Evolutionary conservation across 2,113 vertebrate genomes (phyloP).

Genomic region (Sapajus apella): DNA sequence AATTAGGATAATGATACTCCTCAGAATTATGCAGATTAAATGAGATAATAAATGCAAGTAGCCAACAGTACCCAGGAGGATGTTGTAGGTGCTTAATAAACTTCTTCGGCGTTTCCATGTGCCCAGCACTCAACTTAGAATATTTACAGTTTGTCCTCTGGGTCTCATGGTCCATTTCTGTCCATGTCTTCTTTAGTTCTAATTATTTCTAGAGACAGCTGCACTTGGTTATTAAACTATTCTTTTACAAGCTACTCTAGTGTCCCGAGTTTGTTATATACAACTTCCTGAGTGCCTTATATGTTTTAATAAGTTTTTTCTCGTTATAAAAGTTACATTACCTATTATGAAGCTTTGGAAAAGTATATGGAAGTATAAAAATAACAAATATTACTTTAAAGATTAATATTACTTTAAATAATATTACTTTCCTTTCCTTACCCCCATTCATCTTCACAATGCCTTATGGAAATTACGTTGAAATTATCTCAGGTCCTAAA

Average conservation of each 20-base stretch:
- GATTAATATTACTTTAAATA: too few species aligned
- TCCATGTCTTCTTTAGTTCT: neutral
- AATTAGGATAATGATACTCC: neutral
- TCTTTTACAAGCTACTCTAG: neutral
- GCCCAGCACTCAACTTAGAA: neutral
- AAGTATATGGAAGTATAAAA: neutral
- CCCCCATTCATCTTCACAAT: neutral
- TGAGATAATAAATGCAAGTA: neutral
- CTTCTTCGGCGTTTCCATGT: neutral
- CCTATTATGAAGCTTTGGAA: conserved; percentile 6
- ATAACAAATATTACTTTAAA: neutral
- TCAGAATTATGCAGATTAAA: neutral
- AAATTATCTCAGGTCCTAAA: neutral
- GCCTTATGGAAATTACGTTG: neutral
- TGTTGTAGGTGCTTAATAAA: neutral
- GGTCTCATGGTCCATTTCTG: neutral
- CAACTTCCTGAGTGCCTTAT: neutral
- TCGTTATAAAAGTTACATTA: conserved; percentile 22
- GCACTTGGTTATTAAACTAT: neutral
- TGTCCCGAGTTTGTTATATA: neutral
- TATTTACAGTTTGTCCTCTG: neutral
- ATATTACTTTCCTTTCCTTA: neutral
- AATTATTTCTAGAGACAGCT: neutral
- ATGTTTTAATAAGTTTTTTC: neutral
- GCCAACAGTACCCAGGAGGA: neutral